Evolutionary conservation across 1,140 invertebrate species (phyloP).

Genomic region (Drosophila busckii): DNA sequence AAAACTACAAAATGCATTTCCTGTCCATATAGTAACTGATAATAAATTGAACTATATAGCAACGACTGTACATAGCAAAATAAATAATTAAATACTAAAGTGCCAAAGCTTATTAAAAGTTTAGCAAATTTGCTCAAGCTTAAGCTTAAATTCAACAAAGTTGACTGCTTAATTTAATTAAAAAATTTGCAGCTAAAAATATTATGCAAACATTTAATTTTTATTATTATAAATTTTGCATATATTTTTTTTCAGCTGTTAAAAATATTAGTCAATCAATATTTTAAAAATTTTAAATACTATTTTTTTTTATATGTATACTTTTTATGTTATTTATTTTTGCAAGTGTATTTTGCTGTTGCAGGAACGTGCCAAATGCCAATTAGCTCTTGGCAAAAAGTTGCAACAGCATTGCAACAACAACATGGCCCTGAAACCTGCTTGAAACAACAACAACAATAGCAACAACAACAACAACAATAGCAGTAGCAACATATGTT

Average conservation of each 20-base stretch:
- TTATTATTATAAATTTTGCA: no score
- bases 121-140: no score
- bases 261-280: background rate
- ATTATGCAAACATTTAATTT: no score
- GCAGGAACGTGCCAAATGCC: constrained; percentile 46
- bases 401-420: constrained; percentile 5
- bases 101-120: no score
- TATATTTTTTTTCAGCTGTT: background rate
- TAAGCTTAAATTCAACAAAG: no score
- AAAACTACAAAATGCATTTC: constrained; percentile 42
- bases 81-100: background rate
- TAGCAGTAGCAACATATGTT: no score
- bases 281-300: no score
- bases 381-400: constrained; percentile 29
- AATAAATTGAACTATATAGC: constrained; percentile 7
- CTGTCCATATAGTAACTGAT: constrained; percentile 35
- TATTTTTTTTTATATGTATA: no score
- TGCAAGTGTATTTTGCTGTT: background rate
- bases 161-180: no score
- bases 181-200: no score
- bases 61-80: background rate
- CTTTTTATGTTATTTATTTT: background rate
- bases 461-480: constrained; percentile 15
- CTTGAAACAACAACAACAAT: constrained; percentile 2
- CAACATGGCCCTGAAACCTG: no score